Evolutionary conservation across 2,797 vertebrate genomes (phyloP).

Genomic region (Chrysolophus pictus): DNA sequence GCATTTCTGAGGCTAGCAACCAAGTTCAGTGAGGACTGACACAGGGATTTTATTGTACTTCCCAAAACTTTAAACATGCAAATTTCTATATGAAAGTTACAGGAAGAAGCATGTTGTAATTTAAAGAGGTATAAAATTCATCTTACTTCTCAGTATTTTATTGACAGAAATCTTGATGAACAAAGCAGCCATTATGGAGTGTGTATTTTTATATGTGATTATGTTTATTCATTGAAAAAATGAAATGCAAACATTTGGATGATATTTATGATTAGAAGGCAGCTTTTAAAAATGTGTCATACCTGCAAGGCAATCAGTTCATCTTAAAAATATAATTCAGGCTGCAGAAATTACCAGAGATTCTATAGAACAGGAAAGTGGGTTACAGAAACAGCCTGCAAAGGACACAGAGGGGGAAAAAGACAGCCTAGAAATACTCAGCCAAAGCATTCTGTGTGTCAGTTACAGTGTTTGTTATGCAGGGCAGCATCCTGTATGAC

Average conservation of each 20-base stretch:
- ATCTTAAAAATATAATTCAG: background rate
- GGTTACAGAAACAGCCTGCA: slow-evolving; percentile 20
- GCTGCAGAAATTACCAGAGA: background rate
- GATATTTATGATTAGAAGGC: slow-evolving; percentile 4
- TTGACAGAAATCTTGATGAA: background rate
- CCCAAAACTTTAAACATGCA: background rate
- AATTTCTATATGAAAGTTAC: background rate
- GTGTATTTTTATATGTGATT: background rate
- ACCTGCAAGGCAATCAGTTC: slow-evolving; percentile 48
- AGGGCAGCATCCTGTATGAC: background rate
- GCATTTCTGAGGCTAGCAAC: background rate
- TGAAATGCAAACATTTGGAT: background rate
- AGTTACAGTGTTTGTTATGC: background rate
- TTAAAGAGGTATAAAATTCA: background rate
- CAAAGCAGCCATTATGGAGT: background rate
- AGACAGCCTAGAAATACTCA: background rate
- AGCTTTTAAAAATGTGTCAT: slow-evolving; percentile 1
- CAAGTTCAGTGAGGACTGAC: background rate
- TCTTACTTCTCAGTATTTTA: background rate
- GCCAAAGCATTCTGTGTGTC: background rate
- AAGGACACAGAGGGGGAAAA: slow-evolving; percentile 23
- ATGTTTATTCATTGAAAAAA: background rate
- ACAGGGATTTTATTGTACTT: background rate
- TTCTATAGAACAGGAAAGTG: background rate
- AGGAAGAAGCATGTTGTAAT: background rate